Conservation (phyloP, 2,888 invertebrate genomes). For the Seira sanloemensis region DNA sequence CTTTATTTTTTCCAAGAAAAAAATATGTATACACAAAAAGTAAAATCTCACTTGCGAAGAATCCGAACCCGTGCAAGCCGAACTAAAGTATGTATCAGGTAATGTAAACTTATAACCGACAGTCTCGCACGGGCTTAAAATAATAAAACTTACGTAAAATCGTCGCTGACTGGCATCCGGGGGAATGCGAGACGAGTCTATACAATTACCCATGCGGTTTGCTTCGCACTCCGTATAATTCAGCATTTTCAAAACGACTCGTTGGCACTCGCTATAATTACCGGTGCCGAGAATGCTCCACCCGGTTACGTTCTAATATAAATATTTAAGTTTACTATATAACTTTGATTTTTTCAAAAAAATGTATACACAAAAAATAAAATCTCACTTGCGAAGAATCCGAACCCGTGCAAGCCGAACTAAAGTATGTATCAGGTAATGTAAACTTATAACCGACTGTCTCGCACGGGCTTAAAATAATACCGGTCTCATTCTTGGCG, state of each 20-base stretch:
- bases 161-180: constrained; percentile 33
- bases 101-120: constrained; percentile 27
- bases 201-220: constrained; percentile 70
- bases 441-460: constrained; percentile 42
- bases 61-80: constrained; percentile 32
- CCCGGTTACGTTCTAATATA: constrained; percentile 24
- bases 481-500: neutral
- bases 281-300: constrained; percentile 71
- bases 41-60: no score
- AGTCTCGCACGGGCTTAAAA: constrained; percentile 70
- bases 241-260: constrained; percentile 63
- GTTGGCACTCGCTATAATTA: constrained; percentile 68
- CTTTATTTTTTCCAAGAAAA: no score
- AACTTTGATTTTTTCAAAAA: no score
- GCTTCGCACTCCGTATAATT: constrained; percentile 62
- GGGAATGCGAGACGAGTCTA: constrained; percentile 62
- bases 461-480: constrained; percentile 71
- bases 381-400: no score
- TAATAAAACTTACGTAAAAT: constrained; percentile 74
- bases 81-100: constrained; percentile 41
- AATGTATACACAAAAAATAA: no score
- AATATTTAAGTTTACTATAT: no score
- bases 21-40: no score
- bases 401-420: constrained; percentile 31
- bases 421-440: constrained; percentile 40